Percentiles rank a stretch among this genome's conserved stretches.
Evolutionary conservation across 2,113 vertebrate genomes (phyloP).

Genomic region (Psilopsiagon aymara): DNA sequence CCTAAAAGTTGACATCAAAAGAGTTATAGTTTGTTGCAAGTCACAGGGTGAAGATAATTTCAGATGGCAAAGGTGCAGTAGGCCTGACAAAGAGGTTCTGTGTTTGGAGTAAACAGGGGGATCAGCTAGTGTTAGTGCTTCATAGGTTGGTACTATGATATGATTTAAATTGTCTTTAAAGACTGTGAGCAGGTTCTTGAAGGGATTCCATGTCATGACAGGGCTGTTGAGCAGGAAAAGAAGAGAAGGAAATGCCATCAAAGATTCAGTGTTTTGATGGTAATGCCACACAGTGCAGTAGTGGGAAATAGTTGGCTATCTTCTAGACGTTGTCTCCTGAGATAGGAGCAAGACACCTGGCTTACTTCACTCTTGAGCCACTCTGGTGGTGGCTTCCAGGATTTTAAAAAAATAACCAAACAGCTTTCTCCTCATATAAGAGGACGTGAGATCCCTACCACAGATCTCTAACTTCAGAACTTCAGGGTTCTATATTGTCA

Average conservation of each 20-base stretch:
- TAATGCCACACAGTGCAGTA: neutral
- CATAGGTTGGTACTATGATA: neutral
- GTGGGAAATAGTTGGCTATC: neutral
- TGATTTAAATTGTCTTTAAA: neutral
- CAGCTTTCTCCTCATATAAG: neutral
- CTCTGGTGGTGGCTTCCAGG: neutral
- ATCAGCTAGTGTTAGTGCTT: neutral
- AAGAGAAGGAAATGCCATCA: neutral
- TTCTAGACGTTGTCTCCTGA: neutral
- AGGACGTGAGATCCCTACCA: neutral
- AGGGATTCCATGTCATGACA: neutral
- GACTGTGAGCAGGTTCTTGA: neutral
- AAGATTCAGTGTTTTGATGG: neutral
- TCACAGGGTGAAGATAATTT: neutral
- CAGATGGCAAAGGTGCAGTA: neutral
- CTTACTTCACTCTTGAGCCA: neutral
- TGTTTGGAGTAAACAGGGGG: neutral
- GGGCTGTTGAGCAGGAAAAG: neutral
- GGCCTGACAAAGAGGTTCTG: neutral
- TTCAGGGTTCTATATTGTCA: neutral
- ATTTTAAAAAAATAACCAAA: neutral
- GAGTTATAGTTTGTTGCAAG: neutral
- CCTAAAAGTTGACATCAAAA: neutral
- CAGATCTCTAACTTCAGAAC: neutral
- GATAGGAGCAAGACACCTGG: neutral